These are phyloP conservation scores for Seriola quinqueradiata DNA, from an alignment of 2,113 vertebrate species.

Conservation along the genomic window DNA sequence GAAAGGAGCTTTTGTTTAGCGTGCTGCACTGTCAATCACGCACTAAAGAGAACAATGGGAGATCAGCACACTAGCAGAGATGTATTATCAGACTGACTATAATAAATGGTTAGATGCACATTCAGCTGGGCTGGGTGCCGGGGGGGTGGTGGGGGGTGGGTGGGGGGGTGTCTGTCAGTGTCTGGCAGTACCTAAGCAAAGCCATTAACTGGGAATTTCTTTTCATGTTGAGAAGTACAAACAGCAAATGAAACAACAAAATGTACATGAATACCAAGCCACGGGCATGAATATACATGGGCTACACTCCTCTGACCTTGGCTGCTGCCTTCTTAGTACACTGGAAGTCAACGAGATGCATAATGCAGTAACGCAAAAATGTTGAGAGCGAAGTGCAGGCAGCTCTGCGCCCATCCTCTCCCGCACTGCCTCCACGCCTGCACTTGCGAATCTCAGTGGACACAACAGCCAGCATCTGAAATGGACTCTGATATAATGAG, in stretches of 20 bases:
- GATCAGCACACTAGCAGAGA: slow-evolving; percentile 25
- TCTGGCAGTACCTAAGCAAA: slow-evolving; percentile 31
- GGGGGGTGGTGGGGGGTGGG: too few relatives aligned
- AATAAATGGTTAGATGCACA: slow-evolving; percentile 32
- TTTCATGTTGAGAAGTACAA: slow-evolving; percentile 5
- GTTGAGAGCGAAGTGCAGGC: slow-evolving; percentile 26
- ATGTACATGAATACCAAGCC: slow-evolving; percentile 19
- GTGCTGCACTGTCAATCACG: neutral
- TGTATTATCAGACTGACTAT: slow-evolving; percentile 31
- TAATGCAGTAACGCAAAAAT: slow-evolving; percentile 45
- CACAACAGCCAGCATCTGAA: slow-evolving; percentile 25
- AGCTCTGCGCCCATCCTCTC: neutral
- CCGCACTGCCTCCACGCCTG: neutral
- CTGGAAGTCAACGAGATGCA: slow-evolving; percentile 40
- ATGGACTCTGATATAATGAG: slow-evolving; percentile 58
- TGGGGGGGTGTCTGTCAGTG: neutral
- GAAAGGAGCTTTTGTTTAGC: slow-evolving; percentile 22
- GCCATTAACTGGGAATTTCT: slow-evolving; percentile 6
- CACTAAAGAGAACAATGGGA: slow-evolving; percentile 34
- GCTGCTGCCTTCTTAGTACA: neutral
- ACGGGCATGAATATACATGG: slow-evolving; percentile 50
- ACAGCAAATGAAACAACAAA: slow-evolving; percentile 26
- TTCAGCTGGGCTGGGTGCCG: neutral
- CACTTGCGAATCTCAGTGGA: slow-evolving; percentile 33
- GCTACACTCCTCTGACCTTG: slow-evolving; percentile 36